Evolutionary conservation across 2,888 invertebrate genomes (phyloP), one percentile per base, ranked within the genome.

Genomic region (Salpingus planirostris): DNA sequence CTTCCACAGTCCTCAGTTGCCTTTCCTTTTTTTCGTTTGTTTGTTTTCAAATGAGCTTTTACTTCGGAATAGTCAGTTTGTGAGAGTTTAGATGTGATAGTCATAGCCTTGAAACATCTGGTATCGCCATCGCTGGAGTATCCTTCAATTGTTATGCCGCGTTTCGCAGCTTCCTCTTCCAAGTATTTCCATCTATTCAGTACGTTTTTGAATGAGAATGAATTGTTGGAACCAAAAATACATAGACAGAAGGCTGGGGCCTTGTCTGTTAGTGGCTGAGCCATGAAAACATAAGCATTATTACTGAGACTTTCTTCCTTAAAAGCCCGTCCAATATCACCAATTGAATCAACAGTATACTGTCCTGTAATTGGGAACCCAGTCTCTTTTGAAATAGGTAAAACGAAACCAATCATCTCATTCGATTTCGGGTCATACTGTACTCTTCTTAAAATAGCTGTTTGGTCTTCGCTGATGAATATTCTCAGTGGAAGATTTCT

Each of bases 391-490:
- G 15, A 24, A 24, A 40, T 14, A 4, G 21, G 27, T 14, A 15
- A 21, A 11, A 24, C 25, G 30, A 40, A 40, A 6, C 40, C 40
- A 15, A 40, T 21, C 13, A 40, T 8, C 13, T 25, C 11, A 36
- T 40, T 24, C 13, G 25, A 13, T 27, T 25, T 40, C 12, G 27
- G 11, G 24, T 29, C 21, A 29, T 40, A 36, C 2, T 15, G 13
- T 14, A 40, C 30, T 32, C 13, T 26, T 7, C 15, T 21, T 3
- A 11, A 27, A 13, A 40, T 27, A 7, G 28, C 33, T 21, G 36
- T 40, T 15, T 30, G 35, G 15, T 36, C 33, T 32, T 40, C 36
- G 15, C 33, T 36, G 7, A 36, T 30, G 13, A 15, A 40, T 23
- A 40, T 27, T 3, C 25, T 12, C 5, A 15, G 11, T 3, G 37